Conservation (phyloP, 1,140 invertebrate genomes). For the Heliconius congener region DNA sequence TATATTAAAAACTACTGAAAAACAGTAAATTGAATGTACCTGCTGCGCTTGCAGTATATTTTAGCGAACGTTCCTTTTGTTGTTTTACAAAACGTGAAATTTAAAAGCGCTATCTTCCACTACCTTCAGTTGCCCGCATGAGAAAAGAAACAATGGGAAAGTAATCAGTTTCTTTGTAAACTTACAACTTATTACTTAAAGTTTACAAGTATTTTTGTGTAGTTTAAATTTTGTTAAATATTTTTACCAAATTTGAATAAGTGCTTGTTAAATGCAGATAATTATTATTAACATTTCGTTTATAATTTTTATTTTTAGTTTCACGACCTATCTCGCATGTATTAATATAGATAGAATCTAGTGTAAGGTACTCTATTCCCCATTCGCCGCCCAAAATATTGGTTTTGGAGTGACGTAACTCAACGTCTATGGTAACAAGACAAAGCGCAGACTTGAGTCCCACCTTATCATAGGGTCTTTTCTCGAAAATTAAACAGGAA, state of each 20-base stretch:
- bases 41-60: neutral
- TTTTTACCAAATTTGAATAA: neutral
- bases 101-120: slow-evolving; percentile 7
- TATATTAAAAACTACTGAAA: no score
- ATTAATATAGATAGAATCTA: no score
- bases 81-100: neutral
- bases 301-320: neutral
- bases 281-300: no score
- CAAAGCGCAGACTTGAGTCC: neutral
- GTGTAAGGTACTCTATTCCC: neutral
- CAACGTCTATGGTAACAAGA: neutral
- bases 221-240: neutral
- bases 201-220: neutral
- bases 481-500: neutral
- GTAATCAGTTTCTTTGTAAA: slow-evolving; percentile 4
- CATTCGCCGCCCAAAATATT: neutral
- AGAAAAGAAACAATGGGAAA: neutral
- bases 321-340: neutral
- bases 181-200: no score
- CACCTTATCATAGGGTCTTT: neutral
- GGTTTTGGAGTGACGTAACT: neutral
- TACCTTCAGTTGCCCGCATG: neutral
- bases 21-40: neutral
- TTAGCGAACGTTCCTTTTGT: neutral
- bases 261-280: neutral